Evolutionary conservation across 2,888 invertebrate genomes (phyloP).

Genomic region (Drosophila yooni): DNA sequence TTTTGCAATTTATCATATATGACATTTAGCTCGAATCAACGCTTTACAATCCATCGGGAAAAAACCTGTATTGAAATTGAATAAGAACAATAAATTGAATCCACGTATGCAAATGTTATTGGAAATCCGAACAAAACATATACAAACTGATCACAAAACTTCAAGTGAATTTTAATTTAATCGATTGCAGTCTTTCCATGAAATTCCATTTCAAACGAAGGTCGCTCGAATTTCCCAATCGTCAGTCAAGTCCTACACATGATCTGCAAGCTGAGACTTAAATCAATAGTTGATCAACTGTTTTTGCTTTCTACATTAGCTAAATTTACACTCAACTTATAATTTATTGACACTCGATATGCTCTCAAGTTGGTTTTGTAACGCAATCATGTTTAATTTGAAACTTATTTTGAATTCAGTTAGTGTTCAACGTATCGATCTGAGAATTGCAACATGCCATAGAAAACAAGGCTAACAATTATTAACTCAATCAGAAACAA

Average conservation of each 20-base stretch:
- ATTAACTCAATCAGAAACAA: background rate
- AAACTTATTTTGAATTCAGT: background rate
- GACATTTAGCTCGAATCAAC: background rate
- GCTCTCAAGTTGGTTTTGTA: background rate
- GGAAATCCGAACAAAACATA: background rate
- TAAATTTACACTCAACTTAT: background rate
- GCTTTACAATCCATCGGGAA: too few relatives aligned
- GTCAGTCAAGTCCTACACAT: background rate
- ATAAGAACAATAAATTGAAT: too few relatives aligned
- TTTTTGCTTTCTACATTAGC: background rate
- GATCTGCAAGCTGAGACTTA: background rate
- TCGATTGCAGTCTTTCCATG: slow-evolving; percentile 22
- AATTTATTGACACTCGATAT: background rate
- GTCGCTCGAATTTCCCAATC: background rate
- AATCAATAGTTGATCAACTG: background rate
- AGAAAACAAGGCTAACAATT: slow-evolving; percentile 4
- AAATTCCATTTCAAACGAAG: slow-evolving; percentile 23
- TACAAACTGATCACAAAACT: background rate
- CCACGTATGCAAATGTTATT: slow-evolving; percentile 19
- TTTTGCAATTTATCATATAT: background rate
- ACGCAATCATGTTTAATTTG: background rate
- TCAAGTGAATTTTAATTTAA: slow-evolving; percentile 16
- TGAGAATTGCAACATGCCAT: background rate
- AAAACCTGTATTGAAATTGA: background rate
- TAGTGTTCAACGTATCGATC: too few relatives aligned